These are phyloP conservation scores for Cynopterus brachyotis DNA, from an alignment of 2,113 vertebrate species.

Conservation along the genomic window DNA sequence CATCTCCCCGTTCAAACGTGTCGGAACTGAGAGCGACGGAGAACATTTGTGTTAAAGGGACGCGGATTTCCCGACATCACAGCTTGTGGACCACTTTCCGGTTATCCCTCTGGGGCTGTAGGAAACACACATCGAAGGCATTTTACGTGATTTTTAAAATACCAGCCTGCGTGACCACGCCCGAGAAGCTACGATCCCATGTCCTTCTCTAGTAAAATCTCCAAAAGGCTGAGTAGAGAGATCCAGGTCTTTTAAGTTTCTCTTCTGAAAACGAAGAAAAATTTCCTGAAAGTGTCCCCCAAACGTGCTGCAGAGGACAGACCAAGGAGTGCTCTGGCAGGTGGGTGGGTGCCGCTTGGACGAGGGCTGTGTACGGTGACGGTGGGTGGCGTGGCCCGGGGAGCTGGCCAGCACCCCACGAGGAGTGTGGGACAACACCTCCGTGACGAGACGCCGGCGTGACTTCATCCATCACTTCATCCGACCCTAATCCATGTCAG, in stretches of 20 bases:
- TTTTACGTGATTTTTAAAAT: not conserved
- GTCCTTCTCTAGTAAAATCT: not conserved
- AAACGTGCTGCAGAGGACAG: not conserved
- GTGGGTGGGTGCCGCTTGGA: not conserved
- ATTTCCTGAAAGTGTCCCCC: not conserved
- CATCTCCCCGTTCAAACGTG: not conserved
- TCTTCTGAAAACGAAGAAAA: not conserved
- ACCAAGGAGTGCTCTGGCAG: rapidly evolving
- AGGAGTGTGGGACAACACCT: not conserved
- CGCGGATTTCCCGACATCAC: not conserved
- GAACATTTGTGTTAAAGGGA: not conserved
- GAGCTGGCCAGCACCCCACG: rapidly evolving
- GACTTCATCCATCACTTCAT: rapidly evolving
- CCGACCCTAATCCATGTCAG: rapidly evolving
- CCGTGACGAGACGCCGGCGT: rapidly evolving
- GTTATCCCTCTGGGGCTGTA: not conserved
- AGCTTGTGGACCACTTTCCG: not conserved
- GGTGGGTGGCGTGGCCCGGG: rapidly evolving
- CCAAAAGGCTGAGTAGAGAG: not conserved
- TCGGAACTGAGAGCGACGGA: not conserved
- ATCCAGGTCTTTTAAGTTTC: not conserved
- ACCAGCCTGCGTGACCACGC: not conserved
- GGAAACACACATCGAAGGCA: not conserved
- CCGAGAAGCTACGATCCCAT: not conserved
- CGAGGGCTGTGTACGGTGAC: not conserved